These are phyloP conservation scores for Lates japonicus DNA, from an alignment of 2,797 vertebrate genomes.

Conservation along the genomic window DNA sequence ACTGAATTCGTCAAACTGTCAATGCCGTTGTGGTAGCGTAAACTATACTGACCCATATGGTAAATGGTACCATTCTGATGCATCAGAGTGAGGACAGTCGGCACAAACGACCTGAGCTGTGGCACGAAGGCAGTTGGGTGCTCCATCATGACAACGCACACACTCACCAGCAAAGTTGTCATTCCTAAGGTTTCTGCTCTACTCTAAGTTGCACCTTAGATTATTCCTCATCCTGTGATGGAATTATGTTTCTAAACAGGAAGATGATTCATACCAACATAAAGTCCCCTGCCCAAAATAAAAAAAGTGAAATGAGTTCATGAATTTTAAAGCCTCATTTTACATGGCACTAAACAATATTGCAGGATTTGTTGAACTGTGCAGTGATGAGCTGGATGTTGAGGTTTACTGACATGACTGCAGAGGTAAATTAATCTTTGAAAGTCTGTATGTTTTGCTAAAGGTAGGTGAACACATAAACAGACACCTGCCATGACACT, in stretches of 20 bases:
- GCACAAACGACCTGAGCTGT: too few species aligned
- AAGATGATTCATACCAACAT: conserved; percentile 29
- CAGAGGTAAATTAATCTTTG: conserved; percentile 45
- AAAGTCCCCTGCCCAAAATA: not conserved
- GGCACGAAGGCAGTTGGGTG: too few species aligned
- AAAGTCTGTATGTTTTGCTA: conserved; percentile 34
- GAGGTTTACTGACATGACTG: conserved; percentile 62
- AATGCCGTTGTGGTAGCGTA: too few species aligned
- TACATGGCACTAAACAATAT: conserved; percentile 53
- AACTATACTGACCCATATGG: too few species aligned
- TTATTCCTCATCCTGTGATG: not conserved
- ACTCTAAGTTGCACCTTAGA: too few species aligned
- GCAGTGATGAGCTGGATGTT: conserved; percentile 60
- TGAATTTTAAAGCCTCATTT: conserved; percentile 51
- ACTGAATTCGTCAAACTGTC: too few species aligned
- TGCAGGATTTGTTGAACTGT: conserved; percentile 65
- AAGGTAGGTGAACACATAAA: conserved; percentile 29
- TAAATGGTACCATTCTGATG: too few species aligned
- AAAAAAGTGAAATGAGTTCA: conserved; percentile 20
- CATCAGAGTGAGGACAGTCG: too few species aligned
- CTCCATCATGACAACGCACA: too few species aligned
- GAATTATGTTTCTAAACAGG: conserved; percentile 26
- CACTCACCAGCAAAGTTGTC: too few species aligned
- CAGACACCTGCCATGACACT: conserved; percentile 33
- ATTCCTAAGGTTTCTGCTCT: too few species aligned